Percentiles rank a stretch among this genome's conserved stretches.
phyloP scores from a whole-genome alignment of 2,113 vertebrate species.

The Anolis sagrei region DNA sequence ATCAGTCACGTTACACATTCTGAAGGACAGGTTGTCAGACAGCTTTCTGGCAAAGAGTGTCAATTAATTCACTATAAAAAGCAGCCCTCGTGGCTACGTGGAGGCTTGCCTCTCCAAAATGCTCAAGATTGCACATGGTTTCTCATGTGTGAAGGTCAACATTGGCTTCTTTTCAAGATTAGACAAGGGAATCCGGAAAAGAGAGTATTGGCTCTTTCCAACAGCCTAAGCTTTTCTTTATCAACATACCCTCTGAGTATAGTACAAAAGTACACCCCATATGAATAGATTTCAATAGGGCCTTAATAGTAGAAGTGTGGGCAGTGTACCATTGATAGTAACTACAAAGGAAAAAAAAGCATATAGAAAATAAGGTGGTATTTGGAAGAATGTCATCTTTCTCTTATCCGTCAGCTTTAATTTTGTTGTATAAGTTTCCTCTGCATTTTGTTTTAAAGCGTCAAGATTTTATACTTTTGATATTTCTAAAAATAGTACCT shows the following conservation, averaged over 20 bases:
- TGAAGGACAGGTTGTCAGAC: conserved; percentile 28
- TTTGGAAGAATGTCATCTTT: no score
- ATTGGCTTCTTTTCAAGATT: background rate
- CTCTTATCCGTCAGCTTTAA: background rate
- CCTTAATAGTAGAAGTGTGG: background rate
- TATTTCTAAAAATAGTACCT: background rate
- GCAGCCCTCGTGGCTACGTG: conserved; percentile 21
- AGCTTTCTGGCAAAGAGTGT: conserved; percentile 28
- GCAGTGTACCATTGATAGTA: no score
- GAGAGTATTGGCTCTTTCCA: background rate
- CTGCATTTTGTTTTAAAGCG: background rate
- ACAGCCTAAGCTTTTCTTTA: background rate
- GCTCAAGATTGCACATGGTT: conserved; percentile 49
- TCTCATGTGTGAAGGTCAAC: conserved; percentile 54
- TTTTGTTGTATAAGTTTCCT: background rate
- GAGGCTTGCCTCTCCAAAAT: conserved; percentile 23
- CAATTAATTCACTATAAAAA: conserved; percentile 13
- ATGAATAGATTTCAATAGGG: background rate
- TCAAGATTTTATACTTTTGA: background rate
- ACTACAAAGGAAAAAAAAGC: background rate
- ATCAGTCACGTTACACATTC: background rate
- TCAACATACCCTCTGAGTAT: background rate
- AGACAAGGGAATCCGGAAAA: background rate
- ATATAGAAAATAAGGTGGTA: no score
- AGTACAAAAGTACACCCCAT: background rate